These are phyloP conservation scores for Rosalia funebris DNA, from an alignment of 2,888 invertebrate species.

Conservation along the genomic window DNA sequence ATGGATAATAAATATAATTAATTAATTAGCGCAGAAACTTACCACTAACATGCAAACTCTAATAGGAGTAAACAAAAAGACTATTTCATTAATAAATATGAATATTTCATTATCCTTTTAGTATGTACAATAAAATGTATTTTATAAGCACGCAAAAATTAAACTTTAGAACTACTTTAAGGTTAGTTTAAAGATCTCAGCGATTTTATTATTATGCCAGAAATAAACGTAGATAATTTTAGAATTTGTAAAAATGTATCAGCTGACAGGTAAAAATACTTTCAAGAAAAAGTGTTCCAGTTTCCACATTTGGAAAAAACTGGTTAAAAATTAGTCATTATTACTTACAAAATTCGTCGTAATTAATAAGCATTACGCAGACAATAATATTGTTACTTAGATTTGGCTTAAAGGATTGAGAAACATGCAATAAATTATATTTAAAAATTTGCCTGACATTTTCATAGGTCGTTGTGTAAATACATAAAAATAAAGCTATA, in stretches of 20 bases:
- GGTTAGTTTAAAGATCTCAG: constrained; percentile 20
- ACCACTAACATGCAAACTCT: constrained; percentile 16
- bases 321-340: background rate
- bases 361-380: background rate
- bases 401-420: constrained; percentile 23
- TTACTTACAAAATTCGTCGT: background rate
- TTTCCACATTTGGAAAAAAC: background rate
- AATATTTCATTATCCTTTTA: background rate
- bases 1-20: constrained; percentile 24
- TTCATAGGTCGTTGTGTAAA: constrained; percentile 33
- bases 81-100: background rate
- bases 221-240: constrained; percentile 36
- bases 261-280: constrained; percentile 42
- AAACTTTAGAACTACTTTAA: constrained; percentile 16
- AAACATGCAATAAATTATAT: constrained; percentile 39
- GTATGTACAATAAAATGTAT: background rate
- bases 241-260: constrained; percentile 36
- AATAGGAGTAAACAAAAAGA: background rate
- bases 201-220: constrained; percentile 28
- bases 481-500: constrained; percentile 23
- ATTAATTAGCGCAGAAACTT: constrained; percentile 13
- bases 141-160: constrained; percentile 11
- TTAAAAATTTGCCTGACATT: constrained; percentile 34
- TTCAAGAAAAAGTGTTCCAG: constrained; percentile 12
- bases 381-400: background rate